Evolutionary conservation across 2,113 vertebrate species (phyloP).

Genomic region (Heterocephalus glaber): DNA sequence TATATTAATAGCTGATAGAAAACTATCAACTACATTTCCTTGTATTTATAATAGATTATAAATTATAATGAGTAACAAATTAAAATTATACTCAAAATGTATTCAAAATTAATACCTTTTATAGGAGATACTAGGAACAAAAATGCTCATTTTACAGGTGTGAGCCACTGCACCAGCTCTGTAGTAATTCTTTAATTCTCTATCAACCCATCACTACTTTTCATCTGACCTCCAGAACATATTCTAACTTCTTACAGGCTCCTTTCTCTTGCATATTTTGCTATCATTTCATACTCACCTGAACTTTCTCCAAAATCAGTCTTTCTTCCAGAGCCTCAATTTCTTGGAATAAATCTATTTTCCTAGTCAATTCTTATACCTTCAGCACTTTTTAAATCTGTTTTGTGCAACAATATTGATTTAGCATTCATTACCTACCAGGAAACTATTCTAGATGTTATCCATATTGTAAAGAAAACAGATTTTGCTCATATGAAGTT

Average conservation of each 20-base stretch:
- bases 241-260: neutral
- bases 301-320: neutral
- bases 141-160: too few species aligned
- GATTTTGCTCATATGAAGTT: neutral
- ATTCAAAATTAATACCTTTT: too few species aligned
- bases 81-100: too few species aligned
- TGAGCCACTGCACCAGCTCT: neutral
- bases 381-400: slow-evolving; percentile 23
- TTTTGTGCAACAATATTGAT: neutral
- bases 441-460: neutral
- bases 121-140: too few species aligned
- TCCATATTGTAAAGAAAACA: slow-evolving; percentile 25
- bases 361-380: neutral
- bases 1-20: too few species aligned
- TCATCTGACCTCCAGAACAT: neutral
- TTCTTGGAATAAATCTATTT: slow-evolving; percentile 32
- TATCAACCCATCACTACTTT: neutral
- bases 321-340: neutral
- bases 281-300: neutral
- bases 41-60: too few species aligned
- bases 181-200: neutral
- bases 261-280: neutral
- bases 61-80: too few species aligned
- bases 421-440: neutral
- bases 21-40: too few species aligned